Percentiles rank a stretch among this genome's conserved stretches.
Conservation (phyloP, 1,140 invertebrate species). For the Drosophila elegans region DNA sequence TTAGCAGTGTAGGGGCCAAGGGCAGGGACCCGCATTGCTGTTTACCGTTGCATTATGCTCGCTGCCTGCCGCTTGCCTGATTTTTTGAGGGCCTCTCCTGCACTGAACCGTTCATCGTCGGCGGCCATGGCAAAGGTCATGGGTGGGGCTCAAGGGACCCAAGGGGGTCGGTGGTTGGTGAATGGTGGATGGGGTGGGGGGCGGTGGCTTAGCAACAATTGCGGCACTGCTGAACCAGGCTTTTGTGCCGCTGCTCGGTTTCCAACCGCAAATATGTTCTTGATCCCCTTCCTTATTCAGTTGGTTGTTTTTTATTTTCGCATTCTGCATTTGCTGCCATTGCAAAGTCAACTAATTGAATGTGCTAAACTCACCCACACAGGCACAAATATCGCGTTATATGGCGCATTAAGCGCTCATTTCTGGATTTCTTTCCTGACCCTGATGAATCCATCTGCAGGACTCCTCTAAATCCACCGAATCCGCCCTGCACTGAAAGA, state of each 20-base stretch:
- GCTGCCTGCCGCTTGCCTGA: conserved; percentile 66
- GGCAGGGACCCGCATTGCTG: conserved; percentile 7
- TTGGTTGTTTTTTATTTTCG: conserved; percentile 24
- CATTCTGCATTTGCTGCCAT: conserved; percentile 45
- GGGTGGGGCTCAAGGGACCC: conserved; percentile 14
- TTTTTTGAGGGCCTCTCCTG: conserved; percentile 63
- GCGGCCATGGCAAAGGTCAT: conserved; percentile 46
- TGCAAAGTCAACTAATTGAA: conserved; percentile 78
- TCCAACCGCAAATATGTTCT: conserved; percentile 69
- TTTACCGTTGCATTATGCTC: conserved; percentile 58
- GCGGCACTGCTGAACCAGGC: conserved; percentile 9
- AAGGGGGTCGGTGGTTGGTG: not conserved
- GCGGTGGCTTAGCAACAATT: conserved; percentile 22
- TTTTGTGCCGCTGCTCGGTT: conserved; percentile 52
- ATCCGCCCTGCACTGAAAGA: not conserved
- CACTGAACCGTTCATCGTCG: conserved; percentile 25
- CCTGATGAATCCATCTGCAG: conserved; percentile 16
- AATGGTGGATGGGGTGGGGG: not conserved
- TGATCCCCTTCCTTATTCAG: conserved; percentile 8
- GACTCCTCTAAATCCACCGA: not conserved
- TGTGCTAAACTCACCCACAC: conserved; percentile 58
- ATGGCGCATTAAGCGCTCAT: conserved; percentile 75
- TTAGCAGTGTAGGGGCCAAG: not conserved
- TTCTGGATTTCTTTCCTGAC: conserved; percentile 38
- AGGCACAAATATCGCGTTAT: conserved; percentile 59